phyloP scores from a whole-genome alignment of 2,888 invertebrate genomes.

The Cyaniris semiargus region DNA sequence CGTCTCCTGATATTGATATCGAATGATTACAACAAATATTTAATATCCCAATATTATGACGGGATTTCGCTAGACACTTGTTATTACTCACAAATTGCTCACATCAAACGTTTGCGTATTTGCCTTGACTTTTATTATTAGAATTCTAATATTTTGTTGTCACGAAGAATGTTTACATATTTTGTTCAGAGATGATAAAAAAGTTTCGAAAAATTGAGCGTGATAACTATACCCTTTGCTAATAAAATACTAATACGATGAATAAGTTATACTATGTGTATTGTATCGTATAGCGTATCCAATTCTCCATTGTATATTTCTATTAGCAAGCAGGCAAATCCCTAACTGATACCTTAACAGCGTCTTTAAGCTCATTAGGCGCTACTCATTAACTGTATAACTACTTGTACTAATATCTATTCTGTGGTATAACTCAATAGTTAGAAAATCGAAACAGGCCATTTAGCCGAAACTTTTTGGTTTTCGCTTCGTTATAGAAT shows the following conservation, averaged over 20 bases:
- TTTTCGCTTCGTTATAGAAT: too few relatives aligned
- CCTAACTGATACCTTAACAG: background rate
- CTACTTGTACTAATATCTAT: too few relatives aligned
- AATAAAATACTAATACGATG: background rate
- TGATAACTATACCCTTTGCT: background rate
- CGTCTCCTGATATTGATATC: constrained; percentile 41
- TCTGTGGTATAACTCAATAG: too few relatives aligned
- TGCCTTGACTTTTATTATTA: background rate
- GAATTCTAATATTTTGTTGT: background rate
- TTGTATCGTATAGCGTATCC: too few relatives aligned
- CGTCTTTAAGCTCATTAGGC: background rate
- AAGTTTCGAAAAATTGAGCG: too few relatives aligned
- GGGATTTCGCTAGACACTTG: constrained; percentile 24
- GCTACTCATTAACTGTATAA: too few relatives aligned
- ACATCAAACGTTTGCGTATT: constrained; percentile 2
- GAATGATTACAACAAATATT: constrained; percentile 44
- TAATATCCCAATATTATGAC: constrained; percentile 41
- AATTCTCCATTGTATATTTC: too few relatives aligned
- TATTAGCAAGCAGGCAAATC: background rate
- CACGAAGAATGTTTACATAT: background rate
- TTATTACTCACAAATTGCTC: background rate
- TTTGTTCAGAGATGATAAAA: background rate
- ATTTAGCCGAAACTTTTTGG: too few relatives aligned
- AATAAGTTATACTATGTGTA: background rate
- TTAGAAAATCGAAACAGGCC: too few relatives aligned